phyloP scores from a whole-genome alignment of 2,888 invertebrate species.

The Miltochrista miniata region DNA sequence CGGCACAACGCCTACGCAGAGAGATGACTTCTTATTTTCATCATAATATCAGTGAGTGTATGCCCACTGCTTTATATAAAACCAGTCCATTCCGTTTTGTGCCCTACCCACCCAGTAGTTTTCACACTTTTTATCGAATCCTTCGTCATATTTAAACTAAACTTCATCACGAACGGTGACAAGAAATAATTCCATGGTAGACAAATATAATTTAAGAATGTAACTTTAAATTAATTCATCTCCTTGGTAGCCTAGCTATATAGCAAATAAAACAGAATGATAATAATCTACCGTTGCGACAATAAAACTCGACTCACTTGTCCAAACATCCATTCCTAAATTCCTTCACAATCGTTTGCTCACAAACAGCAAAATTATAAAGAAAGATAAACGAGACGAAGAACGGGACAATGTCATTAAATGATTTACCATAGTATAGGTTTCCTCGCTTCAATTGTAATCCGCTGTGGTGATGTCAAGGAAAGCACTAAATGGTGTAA shows the following conservation, averaged over 20 bases:
- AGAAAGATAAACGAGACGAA: slow-evolving; percentile 2
- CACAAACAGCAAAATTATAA: slow-evolving; percentile 1
- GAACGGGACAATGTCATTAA: slow-evolving; percentile 9
- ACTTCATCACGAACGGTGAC: no score
- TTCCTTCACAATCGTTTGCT: background rate
- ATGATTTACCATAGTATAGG: slow-evolving; percentile 19
- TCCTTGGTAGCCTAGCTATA: background rate
- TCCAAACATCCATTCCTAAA: slow-evolving; percentile 2
- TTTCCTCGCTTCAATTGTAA: slow-evolving; percentile 30
- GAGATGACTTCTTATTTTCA: no score
- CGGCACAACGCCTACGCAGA: no score
- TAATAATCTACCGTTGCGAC: background rate
- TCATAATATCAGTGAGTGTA: no score
- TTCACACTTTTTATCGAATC: no score
- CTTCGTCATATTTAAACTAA: no score
- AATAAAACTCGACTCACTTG: background rate
- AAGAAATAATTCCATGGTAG: no score
- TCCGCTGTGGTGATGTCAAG: slow-evolving; percentile 60
- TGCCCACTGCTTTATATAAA: no score
- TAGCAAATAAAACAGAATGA: background rate
- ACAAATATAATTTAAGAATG: background rate
- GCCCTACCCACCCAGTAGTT: no score
- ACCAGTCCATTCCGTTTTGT: no score
- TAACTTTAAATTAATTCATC: background rate
- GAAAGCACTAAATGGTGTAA: slow-evolving; percentile 40